These are phyloP conservation scores for Sesia bembeciformis DNA, from an alignment of 2,888 invertebrate species.

Conservation along the genomic window DNA sequence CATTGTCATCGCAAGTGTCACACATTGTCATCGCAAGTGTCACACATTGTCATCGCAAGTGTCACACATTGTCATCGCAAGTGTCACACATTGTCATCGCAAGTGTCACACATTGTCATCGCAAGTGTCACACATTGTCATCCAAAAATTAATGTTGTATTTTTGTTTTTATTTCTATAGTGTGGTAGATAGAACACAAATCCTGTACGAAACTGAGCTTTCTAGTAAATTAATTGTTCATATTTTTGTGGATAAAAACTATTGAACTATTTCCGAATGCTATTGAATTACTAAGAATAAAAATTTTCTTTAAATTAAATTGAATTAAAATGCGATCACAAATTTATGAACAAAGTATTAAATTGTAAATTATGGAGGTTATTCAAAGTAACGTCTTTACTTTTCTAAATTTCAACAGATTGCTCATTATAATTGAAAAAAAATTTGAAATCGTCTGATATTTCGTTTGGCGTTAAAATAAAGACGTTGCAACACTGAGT, in stretches of 20 bases:
- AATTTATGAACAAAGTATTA: slow-evolving; percentile 42
- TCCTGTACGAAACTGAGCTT: slow-evolving; percentile 70
- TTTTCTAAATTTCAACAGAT: slow-evolving; percentile 12
- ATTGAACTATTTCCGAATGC: too few species aligned
- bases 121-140: slow-evolving; percentile 8
- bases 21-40: slow-evolving; percentile 12
- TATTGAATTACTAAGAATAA: too few species aligned
- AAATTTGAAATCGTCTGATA: background rate
- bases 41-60: too few species aligned
- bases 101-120: slow-evolving; percentile 11
- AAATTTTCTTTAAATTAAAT: too few species aligned
- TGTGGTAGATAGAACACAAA: slow-evolving; percentile 31
- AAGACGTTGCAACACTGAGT: slow-evolving; percentile 36
- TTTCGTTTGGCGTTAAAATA: slow-evolving; percentile 18
- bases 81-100: too few species aligned
- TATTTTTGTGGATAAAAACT: slow-evolving; percentile 41
- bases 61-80: slow-evolving; percentile 12
- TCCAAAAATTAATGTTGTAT: slow-evolving; percentile 9
- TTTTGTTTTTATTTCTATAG: slow-evolving; percentile 14
- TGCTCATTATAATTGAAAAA: background rate
- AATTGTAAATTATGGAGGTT: slow-evolving; percentile 49
- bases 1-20: slow-evolving; percentile 11
- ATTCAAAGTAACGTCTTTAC: slow-evolving; percentile 42
- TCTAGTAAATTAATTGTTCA: slow-evolving; percentile 45
- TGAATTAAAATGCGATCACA: slow-evolving; percentile 25